Evolutionary conservation across 2,797 vertebrate species (phyloP), one percentile per base, ranked within the genome.

Genomic region (Tarsius wallacei): DNA sequence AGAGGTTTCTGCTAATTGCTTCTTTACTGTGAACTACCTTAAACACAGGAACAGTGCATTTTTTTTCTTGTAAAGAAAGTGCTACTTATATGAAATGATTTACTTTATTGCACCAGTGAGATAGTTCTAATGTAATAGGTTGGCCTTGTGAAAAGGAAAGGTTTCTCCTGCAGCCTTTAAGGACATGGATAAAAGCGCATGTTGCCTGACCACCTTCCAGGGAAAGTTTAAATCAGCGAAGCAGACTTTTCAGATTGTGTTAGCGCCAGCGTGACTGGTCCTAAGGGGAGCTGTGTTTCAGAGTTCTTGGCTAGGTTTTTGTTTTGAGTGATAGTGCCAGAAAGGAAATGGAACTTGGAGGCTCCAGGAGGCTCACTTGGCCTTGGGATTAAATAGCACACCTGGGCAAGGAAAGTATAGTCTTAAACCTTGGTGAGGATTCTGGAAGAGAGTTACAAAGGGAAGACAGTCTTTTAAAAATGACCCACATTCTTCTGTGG

Each of bases 361-460:
- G 74, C 51, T 57, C 13, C 51, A 28, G 66, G 33, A 53, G 3
- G 9, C 15, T 0, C 10, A 26, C 12, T 16, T 51, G 49, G 15
- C 51, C 51, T 74, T 64, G 90, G 66, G 49, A 89, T 61, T 94
- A 82, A 61, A 55, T 59, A 17, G 24, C 64, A 19, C 70, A 31
- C 64, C 47, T 96, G 7, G 16, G 17, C 51, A 82, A 22, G 57
- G 87, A 80, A 77, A 33, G 53, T 68, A 17, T 7, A 36, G 3
- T n/a, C 11, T 61, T 36, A 49, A 68, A 57, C 14, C 16, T 61
- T 51, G 55, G 51, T 12, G 24, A 16, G 74, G 57, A 87, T 63
- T 88, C 86, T 61, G 77, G 57, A 77, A 55, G 81, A 78, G 83
- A 90, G 66, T 61, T 94, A 77, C 55, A 24, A 55, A 84, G 63